Evolutionary conservation across 2,888 invertebrate species (phyloP), one percentile per base, ranked within the genome.

Genomic region (Dastarcus helophoroides): DNA sequence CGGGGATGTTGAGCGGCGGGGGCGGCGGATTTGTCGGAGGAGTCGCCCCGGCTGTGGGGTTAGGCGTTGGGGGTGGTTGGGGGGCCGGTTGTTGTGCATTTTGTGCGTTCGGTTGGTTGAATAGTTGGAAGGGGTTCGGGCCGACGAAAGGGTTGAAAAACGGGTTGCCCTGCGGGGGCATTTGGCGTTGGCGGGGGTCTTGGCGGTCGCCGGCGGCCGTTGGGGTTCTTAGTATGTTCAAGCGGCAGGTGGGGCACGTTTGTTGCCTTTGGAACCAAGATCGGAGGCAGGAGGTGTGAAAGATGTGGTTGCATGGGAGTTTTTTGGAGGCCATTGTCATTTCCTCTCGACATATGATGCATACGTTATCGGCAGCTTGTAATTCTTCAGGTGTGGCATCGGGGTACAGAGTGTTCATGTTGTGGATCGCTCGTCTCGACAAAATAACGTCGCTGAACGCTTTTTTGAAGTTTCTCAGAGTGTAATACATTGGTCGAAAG

Each of bases 241-340:
- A 70, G 8, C 95, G 76, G 58, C 98, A 99, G 3, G 98, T 99
- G 1, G 98, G 98, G 56, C 98, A 99, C 3, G 98, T 98, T 66
- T 99, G 98, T 60, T 99, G 98, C 5, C 98, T 76, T 65, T 98
- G 98, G 67, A 99, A 99, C 98, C 98, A 99, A 21, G 94, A 91
- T 14, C 97, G 78, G 32, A 98, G 70, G 62, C 98, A 98, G 31
- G 88, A 84, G 25, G 94, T 88, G 64, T 99, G 98, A 70, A 99
- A 98, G 52, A 99, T 97, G 62, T 99, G 98, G 60, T 93, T 93
- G 65, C 98, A 99, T 1, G 98, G 97, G 41, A 99, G 64, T 57
- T 95, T 97, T 64, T 99, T 98, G 22, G 94, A 83, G 29, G 76
- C 79, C 40, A 69, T 64, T 3, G 71, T 58, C 76, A 76, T 76